phyloP scores from a whole-genome alignment of 23 tunicate species.

The Halocynthia roretzi region DNA sequence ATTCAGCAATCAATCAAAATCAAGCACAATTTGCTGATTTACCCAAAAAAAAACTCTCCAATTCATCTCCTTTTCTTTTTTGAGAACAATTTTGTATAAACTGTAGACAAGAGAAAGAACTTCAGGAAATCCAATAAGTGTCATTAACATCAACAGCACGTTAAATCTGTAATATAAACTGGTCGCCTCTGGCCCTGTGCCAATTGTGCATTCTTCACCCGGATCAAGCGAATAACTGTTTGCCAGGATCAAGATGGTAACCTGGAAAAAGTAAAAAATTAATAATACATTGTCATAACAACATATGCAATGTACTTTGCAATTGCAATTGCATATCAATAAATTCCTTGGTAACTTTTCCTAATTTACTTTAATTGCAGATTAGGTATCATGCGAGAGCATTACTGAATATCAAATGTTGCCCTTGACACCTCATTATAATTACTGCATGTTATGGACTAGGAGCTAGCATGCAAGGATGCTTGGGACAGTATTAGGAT shows the following conservation, averaged over 20 bases:
- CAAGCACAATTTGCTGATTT: not conserved
- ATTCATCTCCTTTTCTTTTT: conserved; percentile 27
- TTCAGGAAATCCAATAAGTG: conserved; percentile 36
- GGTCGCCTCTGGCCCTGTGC: conserved; percentile 22
- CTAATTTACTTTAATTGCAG: too few relatives aligned
- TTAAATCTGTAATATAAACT: conserved; percentile 50
- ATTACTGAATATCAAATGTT: too few relatives aligned
- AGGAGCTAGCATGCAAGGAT: too few relatives aligned
- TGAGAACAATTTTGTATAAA: conserved; percentile 66
- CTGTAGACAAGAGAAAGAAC: conserved; percentile 60
- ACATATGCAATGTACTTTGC: too few relatives aligned
- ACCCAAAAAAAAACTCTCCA: conserved; percentile 47
- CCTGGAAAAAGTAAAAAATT: not conserved
- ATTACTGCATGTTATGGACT: too few relatives aligned
- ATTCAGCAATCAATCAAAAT: not conserved
- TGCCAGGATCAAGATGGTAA: not conserved
- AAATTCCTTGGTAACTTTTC: too few relatives aligned
- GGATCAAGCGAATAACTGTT: conserved; percentile 29
- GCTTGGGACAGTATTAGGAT: too few relatives aligned
- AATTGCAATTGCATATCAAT: too few relatives aligned
- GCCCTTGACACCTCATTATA: too few relatives aligned
- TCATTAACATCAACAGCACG: conserved; percentile 36
- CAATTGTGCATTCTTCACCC: not conserved
- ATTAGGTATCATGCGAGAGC: too few relatives aligned
- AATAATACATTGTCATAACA: not conserved